Conservation (phyloP, 1,140 invertebrate genomes). For the Sitobion miscanthi region DNA sequence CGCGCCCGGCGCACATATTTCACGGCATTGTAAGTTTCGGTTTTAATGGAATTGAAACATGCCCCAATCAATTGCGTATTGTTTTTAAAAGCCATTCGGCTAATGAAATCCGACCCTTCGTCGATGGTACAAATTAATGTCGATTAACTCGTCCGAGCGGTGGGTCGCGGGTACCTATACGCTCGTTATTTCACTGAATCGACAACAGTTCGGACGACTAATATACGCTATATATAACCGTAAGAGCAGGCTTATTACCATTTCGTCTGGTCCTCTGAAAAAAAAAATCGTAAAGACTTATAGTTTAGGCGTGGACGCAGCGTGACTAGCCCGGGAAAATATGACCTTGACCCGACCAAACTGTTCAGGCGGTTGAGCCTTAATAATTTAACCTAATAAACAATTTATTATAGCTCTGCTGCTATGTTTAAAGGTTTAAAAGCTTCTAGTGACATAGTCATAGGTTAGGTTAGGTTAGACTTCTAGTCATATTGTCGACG, state of each 20-base stretch:
- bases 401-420: background rate
- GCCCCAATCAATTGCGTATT: slow-evolving; percentile 49
- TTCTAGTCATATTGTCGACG: too few species aligned
- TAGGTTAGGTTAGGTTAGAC: too few species aligned
- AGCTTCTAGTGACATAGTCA: background rate
- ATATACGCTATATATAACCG: background rate
- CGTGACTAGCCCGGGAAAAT: background rate
- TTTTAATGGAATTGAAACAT: slow-evolving; percentile 54
- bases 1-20: background rate
- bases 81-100: slow-evolving; percentile 53
- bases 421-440: background rate
- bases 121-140: slow-evolving; percentile 50
- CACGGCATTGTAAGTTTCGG: background rate
- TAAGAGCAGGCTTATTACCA: background rate
- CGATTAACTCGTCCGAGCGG: slow-evolving; percentile 37
- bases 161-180: background rate
- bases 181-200: background rate
- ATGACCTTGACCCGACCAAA: background rate
- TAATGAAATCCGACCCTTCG: slow-evolving; percentile 53
- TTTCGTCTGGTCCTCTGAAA: background rate
- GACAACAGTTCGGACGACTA: background rate
- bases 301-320: background rate
- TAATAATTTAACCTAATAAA: background rate
- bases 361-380: background rate
- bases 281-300: background rate